These are phyloP conservation scores for Idaea biselata DNA, from an alignment of 2,888 invertebrate genomes.

Conservation along the genomic window DNA sequence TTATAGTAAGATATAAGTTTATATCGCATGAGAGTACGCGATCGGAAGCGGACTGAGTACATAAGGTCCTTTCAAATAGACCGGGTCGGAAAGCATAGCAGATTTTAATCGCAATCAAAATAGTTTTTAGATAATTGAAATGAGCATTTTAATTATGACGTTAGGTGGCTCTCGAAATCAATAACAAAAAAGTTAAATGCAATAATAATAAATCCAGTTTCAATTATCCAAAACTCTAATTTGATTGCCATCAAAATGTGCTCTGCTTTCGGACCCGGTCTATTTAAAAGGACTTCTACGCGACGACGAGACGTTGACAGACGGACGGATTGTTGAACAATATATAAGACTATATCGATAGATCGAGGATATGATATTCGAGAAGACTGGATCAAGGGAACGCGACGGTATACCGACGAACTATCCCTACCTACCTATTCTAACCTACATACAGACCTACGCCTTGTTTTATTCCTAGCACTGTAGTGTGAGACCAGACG, in stretches of 20 bases:
- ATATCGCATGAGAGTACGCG: slow-evolving; percentile 63
- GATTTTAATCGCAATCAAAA: no score
- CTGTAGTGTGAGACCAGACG: slow-evolving; percentile 67
- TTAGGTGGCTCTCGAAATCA: no score
- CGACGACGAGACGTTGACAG: background rate
- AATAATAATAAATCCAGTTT: no score
- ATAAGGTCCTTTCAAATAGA: no score
- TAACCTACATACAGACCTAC: slow-evolving; percentile 24
- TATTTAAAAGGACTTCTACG: no score
- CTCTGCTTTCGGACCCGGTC: no score
- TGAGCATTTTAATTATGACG: no score
- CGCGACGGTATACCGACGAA: slow-evolving; percentile 39
- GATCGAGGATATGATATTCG: slow-evolving; percentile 24
- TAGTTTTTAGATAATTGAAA: no score
- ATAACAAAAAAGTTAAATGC: no score
- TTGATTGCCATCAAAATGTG: no score
- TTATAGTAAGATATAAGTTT: slow-evolving; percentile 73
- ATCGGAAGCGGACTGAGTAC: slow-evolving; percentile 41
- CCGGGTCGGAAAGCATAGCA: no score
- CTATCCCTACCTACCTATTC: slow-evolving; percentile 34
- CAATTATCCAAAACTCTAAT: no score
- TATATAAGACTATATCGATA: slow-evolving; percentile 25
- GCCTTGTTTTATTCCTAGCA: slow-evolving; percentile 52
- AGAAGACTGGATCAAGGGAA: slow-evolving; percentile 29
- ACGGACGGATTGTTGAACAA: background rate